A percentile compares a stretch with the other conserved stretches of the same genome.
These are phyloP conservation scores for Rachycentron canadum DNA, from an alignment of 2,797 vertebrate genomes.

Conservation along the genomic window DNA sequence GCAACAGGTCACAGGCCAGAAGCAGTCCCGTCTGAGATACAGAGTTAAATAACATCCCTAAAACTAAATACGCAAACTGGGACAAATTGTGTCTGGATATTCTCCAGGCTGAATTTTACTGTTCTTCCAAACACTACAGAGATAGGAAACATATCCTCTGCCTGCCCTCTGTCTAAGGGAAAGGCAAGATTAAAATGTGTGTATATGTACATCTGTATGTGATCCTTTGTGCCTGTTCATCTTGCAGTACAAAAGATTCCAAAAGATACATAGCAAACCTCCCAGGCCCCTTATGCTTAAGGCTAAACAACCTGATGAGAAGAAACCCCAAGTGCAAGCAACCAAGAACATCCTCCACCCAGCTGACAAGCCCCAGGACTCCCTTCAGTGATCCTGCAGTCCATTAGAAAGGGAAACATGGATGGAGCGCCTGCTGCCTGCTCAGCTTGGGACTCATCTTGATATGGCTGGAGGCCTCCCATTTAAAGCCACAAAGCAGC, in stretches of 20 bases:
- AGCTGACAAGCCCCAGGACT: constrained; percentile 62
- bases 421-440: constrained; percentile 49
- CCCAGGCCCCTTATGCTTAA: constrained; percentile 34
- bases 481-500: constrained; percentile 54
- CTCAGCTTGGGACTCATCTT: constrained; percentile 58
- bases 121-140: constrained; percentile 55
- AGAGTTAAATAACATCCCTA: constrained; percentile 53
- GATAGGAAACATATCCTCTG: constrained; percentile 56
- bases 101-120: constrained; percentile 56
- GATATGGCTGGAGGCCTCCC: constrained; percentile 51
- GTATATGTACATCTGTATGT: constrained; percentile 24
- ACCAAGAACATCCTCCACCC: constrained; percentile 57
- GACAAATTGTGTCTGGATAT: constrained; percentile 59
- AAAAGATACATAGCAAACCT: constrained; percentile 56
- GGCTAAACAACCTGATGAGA: constrained; percentile 60
- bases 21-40: constrained; percentile 47
- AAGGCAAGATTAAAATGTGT: constrained; percentile 49
- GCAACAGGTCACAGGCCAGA: constrained; percentile 55
- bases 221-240: constrained; percentile 33
- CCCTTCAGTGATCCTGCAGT: constrained; percentile 54
- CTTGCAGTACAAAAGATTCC: constrained; percentile 43
- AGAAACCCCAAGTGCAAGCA: constrained; percentile 52
- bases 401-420: constrained; percentile 65
- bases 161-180: constrained; percentile 50
- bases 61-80: constrained; percentile 45